A percentile compares a stretch with the other conserved stretches of the same genome.
These are phyloP conservation scores for Anagyrus pseudococci DNA, from an alignment of 2,888 invertebrate species.

Conservation along the genomic window DNA sequence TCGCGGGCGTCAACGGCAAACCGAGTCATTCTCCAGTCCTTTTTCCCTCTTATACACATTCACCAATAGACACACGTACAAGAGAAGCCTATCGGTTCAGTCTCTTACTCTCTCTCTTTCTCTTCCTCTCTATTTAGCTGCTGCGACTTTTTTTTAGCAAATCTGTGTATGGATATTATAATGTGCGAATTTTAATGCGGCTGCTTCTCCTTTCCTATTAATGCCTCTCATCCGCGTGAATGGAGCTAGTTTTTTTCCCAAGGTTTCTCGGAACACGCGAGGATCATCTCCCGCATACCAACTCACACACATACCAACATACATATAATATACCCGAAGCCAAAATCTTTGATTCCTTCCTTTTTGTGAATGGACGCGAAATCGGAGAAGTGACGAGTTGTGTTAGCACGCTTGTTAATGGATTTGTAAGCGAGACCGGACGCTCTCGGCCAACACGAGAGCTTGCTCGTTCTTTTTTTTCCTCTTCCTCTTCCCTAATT, in stretches of 20 bases:
- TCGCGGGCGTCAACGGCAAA: neutral
- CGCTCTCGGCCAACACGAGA: neutral
- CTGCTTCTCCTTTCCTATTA: too few species aligned
- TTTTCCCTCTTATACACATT: neutral
- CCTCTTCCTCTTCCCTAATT: neutral
- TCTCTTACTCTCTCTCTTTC: neutral
- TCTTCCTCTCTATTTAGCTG: neutral
- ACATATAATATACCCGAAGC: neutral
- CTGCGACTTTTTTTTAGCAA: neutral
- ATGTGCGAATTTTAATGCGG: too few species aligned
- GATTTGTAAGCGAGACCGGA: too few species aligned
- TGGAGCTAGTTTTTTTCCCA: neutral
- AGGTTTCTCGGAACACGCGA: neutral
- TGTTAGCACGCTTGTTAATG: conserved; percentile 24
- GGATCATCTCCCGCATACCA: too few species aligned
- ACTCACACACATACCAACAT: too few species aligned
- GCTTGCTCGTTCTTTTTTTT: neutral
- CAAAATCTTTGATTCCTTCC: neutral
- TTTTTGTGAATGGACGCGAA: neutral
- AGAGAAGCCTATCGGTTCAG: too few species aligned
- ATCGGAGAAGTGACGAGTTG: neutral
- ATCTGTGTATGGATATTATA: neutral
- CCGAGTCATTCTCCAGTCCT: neutral
- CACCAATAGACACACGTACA: too few species aligned
- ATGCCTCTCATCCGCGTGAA: too few species aligned